phyloP scores from a whole-genome alignment of 2,888 invertebrate genomes.

The Doris montereyensis region DNA sequence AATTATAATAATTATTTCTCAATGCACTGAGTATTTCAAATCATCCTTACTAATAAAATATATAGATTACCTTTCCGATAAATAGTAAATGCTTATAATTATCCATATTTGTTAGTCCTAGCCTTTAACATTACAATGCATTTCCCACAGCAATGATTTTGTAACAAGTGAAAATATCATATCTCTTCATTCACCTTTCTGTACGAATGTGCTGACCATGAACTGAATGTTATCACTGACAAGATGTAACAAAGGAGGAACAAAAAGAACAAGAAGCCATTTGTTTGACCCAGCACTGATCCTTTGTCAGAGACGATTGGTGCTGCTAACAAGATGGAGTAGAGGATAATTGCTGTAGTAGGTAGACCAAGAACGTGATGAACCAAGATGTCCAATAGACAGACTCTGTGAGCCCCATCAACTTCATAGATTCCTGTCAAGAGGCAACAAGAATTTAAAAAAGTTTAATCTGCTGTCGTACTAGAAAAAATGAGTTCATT shows the following conservation, averaged over 20 bases:
- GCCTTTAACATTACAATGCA: too few species aligned
- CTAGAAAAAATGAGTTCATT: too few species aligned
- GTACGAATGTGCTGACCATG: constrained; percentile 85
- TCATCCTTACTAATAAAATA: too few species aligned
- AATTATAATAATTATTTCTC: too few species aligned
- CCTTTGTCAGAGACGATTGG: constrained; percentile 47
- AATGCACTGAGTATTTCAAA: too few species aligned
- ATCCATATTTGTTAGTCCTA: too few species aligned
- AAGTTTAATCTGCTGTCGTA: too few species aligned
- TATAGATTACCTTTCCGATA: too few species aligned
- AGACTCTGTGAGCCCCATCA: constrained; percentile 88
- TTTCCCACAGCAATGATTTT: too few species aligned
- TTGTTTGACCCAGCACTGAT: constrained; percentile 69
- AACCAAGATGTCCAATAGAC: constrained; percentile 91
- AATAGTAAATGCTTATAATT: too few species aligned
- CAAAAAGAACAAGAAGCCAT: constrained; percentile 80
- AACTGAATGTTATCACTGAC: constrained; percentile 85
- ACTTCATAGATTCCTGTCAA: constrained; percentile 87
- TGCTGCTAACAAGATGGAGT: constrained; percentile 69
- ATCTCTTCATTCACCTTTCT: constrained; percentile 81
- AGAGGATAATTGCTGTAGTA: constrained; percentile 77
- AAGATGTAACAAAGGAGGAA: constrained; percentile 82
- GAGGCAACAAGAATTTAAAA: too few species aligned
- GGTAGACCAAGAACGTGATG: constrained; percentile 81
- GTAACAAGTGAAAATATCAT: too few species aligned